These are phyloP conservation scores for Ditylenchus weischeri DNA, from an alignment of 2,888 invertebrate species.

Conservation along the genomic window DNA sequence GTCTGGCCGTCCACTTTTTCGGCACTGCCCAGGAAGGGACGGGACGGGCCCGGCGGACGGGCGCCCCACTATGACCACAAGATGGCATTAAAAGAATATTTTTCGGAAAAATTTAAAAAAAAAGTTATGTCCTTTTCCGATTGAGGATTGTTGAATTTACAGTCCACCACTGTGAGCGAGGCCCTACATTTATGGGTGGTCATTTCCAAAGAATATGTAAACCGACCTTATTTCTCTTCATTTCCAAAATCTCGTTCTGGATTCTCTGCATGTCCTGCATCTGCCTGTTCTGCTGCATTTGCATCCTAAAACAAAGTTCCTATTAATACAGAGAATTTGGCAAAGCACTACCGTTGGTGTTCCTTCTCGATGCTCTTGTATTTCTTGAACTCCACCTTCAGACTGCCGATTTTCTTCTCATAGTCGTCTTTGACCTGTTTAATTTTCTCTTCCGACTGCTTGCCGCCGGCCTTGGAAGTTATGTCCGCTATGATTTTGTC, in stretches of 20 bases:
- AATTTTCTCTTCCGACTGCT: constrained; percentile 33
- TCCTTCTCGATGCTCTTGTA: constrained; percentile 83
- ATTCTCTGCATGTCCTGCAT: constrained; percentile 70
- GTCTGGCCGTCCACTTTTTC: too few species aligned
- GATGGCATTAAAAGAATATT: too few species aligned
- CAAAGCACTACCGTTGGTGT: constrained; percentile 65
- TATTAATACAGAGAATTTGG: too few species aligned
- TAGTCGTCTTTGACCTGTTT: constrained; percentile 76
- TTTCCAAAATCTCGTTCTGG: constrained; percentile 63
- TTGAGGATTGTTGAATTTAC: too few species aligned
- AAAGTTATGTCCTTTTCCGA: too few species aligned
- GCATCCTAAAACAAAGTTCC: constrained; percentile 63
- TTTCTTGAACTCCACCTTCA: constrained; percentile 81
- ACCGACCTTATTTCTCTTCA: constrained; percentile 77
- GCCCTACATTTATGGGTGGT: too few species aligned
- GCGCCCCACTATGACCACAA: too few species aligned
- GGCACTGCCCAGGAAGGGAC: too few species aligned
- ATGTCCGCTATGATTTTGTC: constrained; percentile 47
- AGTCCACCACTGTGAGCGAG: too few species aligned
- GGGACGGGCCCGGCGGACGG: too few species aligned
- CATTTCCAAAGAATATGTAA: too few species aligned
- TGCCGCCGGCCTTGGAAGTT: constrained; percentile 28
- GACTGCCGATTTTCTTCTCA: constrained; percentile 76
- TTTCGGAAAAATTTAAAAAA: too few species aligned
- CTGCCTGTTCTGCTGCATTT: constrained; percentile 72